Base-by-base conservation (phyloP, 2,797 vertebrate genomes). In the Cossypha polioptera region DNA sequence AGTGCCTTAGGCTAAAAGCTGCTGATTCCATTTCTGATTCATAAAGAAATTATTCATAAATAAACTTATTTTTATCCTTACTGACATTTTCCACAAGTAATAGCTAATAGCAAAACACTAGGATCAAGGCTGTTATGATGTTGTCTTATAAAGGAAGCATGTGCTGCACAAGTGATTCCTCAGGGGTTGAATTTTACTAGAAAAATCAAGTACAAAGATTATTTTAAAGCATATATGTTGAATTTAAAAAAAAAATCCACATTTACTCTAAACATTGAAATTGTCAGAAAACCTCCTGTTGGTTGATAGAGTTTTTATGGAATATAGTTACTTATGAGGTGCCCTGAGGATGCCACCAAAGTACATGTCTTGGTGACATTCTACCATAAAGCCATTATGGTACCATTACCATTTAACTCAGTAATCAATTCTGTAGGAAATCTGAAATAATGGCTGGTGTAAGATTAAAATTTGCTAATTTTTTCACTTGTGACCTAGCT, bases 1-100 rank as follows among this genome's bases (percentile, higher is more conserved):
- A 93, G 42, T 90, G 86, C 88, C 67, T 54, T 57, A 31, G 89
- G 92, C 92, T 91, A 67, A 88, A 96, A 94, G 58, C 88, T 88
- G 77, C 74, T 86, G 67, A 88, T 96, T 91, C 51, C 75, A 66
- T 91, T 92, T 88, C 66, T 73, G 68, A 92, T 91, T 91, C 58
- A 57, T 53, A 85, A 92, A 89, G 66, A 69, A 78, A 7, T 20
- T 24, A 88, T 94, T 93, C 10, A 26, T 58, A 36, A 58, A 58
- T 77, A 5, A 68, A 48, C 43, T 58, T 50, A 28, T 29, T 95
- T 87, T 91, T 79, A 42, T 83, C 53, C 65, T 88, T 58, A 7
- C 57, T 80, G 86, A 65, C 65, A 53, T 77, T 72, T 91, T 88
- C 69, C 58, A 35, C 4, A 2, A 75, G 45, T 54, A 61, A n/a